Evolutionary conservation across 1,140 invertebrate species (phyloP).

Genomic region (Neotoxoptera formosana): DNA sequence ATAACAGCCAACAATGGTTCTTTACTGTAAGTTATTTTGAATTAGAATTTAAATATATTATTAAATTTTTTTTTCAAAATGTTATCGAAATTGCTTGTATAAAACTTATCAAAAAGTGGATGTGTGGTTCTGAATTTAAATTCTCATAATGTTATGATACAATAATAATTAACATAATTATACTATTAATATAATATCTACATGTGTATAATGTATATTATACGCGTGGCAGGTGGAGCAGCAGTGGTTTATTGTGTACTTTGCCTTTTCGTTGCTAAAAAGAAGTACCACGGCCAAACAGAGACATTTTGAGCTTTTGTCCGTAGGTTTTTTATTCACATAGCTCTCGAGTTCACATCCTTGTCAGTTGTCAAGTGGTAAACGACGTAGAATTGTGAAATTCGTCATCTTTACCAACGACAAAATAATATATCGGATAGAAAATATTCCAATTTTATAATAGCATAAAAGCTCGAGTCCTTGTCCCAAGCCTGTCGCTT

Average conservation of each 20-base stretch:
- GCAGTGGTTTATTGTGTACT: background rate
- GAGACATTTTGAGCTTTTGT: background rate
- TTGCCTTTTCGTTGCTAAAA: background rate
- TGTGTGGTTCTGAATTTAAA: no score
- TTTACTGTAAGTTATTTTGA: no score
- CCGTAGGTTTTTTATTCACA: background rate
- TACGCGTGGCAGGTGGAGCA: background rate
- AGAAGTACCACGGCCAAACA: background rate
- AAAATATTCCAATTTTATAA: background rate
- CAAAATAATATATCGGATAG: background rate
- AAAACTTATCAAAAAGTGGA: no score
- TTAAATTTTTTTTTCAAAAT: no score
- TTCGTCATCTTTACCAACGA: background rate
- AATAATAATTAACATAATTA: no score
- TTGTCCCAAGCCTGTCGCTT: background rate
- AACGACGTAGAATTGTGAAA: background rate
- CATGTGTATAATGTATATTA: background rate
- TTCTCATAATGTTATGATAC: no score
- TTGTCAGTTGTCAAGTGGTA: background rate
- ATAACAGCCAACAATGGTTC: no score
- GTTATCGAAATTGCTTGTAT: no score
- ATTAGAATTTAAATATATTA: no score
- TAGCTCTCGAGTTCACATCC: background rate
- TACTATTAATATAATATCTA: no score
- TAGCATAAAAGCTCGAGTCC: background rate